Conservation (phyloP, 92 coral and sea anemone species). For the Pocillopora meandrina region DNA sequence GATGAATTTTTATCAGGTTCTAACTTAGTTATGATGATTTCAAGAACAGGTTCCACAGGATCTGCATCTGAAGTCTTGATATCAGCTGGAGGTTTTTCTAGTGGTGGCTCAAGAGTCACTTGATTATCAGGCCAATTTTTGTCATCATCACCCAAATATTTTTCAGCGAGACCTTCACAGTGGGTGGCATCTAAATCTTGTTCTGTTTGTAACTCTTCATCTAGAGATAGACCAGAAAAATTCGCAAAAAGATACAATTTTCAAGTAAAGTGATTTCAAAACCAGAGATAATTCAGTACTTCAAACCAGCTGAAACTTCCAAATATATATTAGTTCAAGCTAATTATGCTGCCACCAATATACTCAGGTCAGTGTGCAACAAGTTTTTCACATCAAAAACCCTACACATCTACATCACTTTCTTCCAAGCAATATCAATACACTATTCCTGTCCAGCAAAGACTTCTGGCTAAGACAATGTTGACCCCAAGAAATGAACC, state of each 20-base stretch:
- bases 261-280: not conserved
- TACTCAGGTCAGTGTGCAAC: too few relatives aligned
- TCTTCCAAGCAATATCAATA: too few relatives aligned
- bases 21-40: slow-evolving; percentile 35
- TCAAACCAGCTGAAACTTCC: too few relatives aligned
- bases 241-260: not conserved
- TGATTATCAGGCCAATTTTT: not conserved
- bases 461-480: too few relatives aligned
- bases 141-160: not conserved
- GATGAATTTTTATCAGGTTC: slow-evolving; percentile 17
- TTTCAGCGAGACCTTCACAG: not conserved
- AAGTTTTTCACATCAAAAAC: too few relatives aligned
- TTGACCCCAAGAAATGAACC: too few relatives aligned
- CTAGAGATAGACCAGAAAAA: slow-evolving; percentile 1
- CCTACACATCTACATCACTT: too few relatives aligned
- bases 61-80: not conserved
- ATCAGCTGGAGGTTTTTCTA: not conserved
- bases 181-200: slow-evolving; percentile 16
- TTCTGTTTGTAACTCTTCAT: not conserved
- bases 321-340: too few relatives aligned
- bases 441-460: too few relatives aligned
- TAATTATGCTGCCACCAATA: too few relatives aligned
- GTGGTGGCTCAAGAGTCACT: not conserved
- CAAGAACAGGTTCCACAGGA: slow-evolving; percentile 1
- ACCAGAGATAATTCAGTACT: not conserved